Evolutionary conservation across 2,888 invertebrate genomes (phyloP).

Genomic region (Drosophila neonasuta): DNA sequence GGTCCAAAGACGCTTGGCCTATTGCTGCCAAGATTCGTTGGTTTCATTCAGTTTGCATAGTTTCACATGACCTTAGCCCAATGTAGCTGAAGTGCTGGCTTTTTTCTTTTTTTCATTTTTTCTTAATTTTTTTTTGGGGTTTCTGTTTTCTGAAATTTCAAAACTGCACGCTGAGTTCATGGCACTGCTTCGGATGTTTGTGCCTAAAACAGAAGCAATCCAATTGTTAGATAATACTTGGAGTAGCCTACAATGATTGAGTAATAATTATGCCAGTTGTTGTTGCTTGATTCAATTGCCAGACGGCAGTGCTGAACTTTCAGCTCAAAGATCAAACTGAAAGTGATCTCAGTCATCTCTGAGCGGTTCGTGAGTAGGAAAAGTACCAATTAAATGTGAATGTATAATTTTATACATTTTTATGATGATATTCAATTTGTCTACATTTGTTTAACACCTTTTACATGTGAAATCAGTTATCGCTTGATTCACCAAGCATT

Average conservation of each 20-base stretch:
- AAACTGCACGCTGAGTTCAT: slow-evolving; percentile 51
- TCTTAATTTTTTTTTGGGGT: slow-evolving; percentile 7
- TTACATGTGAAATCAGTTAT: slow-evolving; percentile 14
- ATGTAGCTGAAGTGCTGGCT: slow-evolving; percentile 45
- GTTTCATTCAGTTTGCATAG: slow-evolving; percentile 50
- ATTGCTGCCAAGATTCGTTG: slow-evolving; percentile 42
- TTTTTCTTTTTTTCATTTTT: slow-evolving; percentile 35
- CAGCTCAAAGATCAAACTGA: slow-evolving; percentile 24
- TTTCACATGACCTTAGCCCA: slow-evolving; percentile 75
- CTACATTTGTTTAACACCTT: not conserved
- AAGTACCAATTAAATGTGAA: slow-evolving; percentile 1
- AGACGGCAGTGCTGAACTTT: slow-evolving; percentile 27
- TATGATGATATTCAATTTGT: not conserved
- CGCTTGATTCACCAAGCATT: slow-evolving; percentile 20
- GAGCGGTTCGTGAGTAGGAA: not conserved
- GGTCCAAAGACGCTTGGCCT: slow-evolving; percentile 40
- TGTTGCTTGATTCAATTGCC: slow-evolving; percentile 24
- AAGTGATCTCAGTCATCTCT: slow-evolving; percentile 17
- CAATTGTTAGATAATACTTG: slow-evolving; percentile 49
- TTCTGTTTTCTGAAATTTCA: slow-evolving; percentile 41
- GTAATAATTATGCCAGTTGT: slow-evolving; percentile 61
- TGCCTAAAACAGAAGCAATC: slow-evolving; percentile 68
- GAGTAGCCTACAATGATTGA: slow-evolving; percentile 48
- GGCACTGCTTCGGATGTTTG: slow-evolving; percentile 26
- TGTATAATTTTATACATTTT: not conserved